Conservation (phyloP, 1,140 invertebrate genomes). For the Listronotus bonariensis region DNA sequence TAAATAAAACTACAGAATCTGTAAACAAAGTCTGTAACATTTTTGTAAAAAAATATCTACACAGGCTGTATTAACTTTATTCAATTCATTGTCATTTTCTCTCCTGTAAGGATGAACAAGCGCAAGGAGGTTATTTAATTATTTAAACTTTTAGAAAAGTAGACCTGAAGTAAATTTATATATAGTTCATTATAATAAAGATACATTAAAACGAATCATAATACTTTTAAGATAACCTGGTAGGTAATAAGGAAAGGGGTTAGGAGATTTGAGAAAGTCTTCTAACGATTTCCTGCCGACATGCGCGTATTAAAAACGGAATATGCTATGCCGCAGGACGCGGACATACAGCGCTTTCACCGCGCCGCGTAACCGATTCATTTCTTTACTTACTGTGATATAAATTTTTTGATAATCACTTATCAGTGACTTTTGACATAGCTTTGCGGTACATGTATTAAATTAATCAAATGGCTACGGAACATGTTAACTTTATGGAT, state of each 20-base stretch:
- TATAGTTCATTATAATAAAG: too few species aligned
- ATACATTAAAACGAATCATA: too few species aligned
- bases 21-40: too few species aligned
- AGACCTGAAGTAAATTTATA: too few species aligned
- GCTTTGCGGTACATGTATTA: background rate
- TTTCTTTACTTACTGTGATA: slow-evolving; percentile 5
- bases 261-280: slow-evolving; percentile 24
- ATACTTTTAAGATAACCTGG: too few species aligned
- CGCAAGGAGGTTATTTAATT: too few species aligned
- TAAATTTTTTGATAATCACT: background rate
- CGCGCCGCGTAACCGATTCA: slow-evolving; percentile 1
- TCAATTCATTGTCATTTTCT: too few species aligned
- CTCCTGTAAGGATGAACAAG: too few species aligned
- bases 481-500: slow-evolving; percentile 30
- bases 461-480: slow-evolving; percentile 10
- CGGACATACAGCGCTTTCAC: slow-evolving; percentile 11
- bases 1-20: too few species aligned
- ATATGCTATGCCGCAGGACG: slow-evolving; percentile 18
- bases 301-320: slow-evolving; percentile 26
- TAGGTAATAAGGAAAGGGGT: background rate
- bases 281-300: slow-evolving; percentile 20
- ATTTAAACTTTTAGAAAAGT: too few species aligned
- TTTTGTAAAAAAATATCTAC: too few species aligned
- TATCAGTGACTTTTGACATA: slow-evolving; percentile 13
- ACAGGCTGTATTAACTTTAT: too few species aligned